Conservation (phyloP, 2,888 invertebrate genomes). For the Drosophila maculinotata region DNA sequence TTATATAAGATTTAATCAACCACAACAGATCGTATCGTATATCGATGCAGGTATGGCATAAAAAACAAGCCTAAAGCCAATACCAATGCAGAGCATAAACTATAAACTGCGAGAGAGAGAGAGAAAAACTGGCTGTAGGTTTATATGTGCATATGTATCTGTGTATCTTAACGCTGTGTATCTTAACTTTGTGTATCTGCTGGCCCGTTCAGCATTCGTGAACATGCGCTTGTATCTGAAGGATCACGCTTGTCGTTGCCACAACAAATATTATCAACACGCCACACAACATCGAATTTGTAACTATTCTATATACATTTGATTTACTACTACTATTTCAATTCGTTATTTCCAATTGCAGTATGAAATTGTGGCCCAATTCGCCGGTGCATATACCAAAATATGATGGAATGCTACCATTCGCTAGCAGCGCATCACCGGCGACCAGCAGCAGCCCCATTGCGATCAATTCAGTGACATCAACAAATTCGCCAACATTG, state of each 20-base stretch:
- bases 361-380: slow-evolving; percentile 85
- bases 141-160: slow-evolving; percentile 3
- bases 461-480: slow-evolving; percentile 85
- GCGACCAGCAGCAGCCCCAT: slow-evolving; percentile 83
- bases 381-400: slow-evolving; percentile 85
- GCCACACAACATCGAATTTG: slow-evolving; percentile 46
- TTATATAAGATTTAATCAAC: slow-evolving; percentile 26
- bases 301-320: slow-evolving; percentile 14
- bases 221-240: slow-evolving; percentile 76
- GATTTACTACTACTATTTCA: too few species aligned
- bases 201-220: slow-evolving; percentile 51
- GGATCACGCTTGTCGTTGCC: too few species aligned
- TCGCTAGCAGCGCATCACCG: slow-evolving; percentile 79
- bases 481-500: slow-evolving; percentile 84
- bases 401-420: slow-evolving; percentile 84
- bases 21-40: slow-evolving; percentile 19
- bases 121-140: neutral
- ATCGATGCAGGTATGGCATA: slow-evolving; percentile 3
- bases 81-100: slow-evolving; percentile 18
- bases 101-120: slow-evolving; percentile 2
- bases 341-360: slow-evolving; percentile 43
- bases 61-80: slow-evolving; percentile 12
- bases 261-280: slow-evolving; percentile 28
- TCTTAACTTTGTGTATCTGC: slow-evolving; percentile 32
- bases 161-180: too few species aligned